Evolutionary conservation across 2,113 vertebrate genomes (phyloP).

Genomic region (Tautogolabrus adspersus): DNA sequence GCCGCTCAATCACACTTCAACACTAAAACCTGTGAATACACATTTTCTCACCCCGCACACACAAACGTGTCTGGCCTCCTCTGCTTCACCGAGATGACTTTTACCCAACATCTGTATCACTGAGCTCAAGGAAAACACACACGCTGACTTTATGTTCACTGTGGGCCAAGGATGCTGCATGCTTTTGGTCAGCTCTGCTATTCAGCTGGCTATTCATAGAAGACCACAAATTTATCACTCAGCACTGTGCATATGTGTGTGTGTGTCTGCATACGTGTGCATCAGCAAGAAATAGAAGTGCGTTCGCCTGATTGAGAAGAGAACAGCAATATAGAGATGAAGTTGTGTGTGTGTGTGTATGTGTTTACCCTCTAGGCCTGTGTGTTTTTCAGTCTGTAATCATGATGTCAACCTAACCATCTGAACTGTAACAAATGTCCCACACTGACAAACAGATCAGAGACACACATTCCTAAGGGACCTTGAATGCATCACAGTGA

Average conservation of each 20-base stretch:
- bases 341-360: constrained; percentile 16
- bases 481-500: constrained; percentile 56
- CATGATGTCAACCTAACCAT: constrained; percentile 56
- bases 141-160: constrained; percentile 32
- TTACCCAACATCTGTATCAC: constrained; percentile 58
- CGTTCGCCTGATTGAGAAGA: constrained; percentile 5
- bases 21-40: constrained; percentile 7
- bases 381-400: constrained; percentile 56
- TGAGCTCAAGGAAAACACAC: constrained; percentile 53
- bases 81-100: constrained; percentile 51
- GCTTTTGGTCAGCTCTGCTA: constrained; percentile 75
- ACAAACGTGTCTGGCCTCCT: constrained; percentile 46
- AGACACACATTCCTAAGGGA: constrained; percentile 50
- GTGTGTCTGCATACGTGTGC: constrained; percentile 19
- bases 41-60: constrained; percentile 9
- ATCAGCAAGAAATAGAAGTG: constrained; percentile 35
- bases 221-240: constrained; percentile 78
- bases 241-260: constrained; percentile 4
- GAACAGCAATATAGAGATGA: background rate
- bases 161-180: constrained; percentile 70
- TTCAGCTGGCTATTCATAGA: constrained; percentile 79
- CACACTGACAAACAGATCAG: constrained; percentile 41
- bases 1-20: background rate
- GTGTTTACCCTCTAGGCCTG: constrained; percentile 19
- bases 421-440: constrained; percentile 60